Evolutionary conservation across 2,888 invertebrate genomes (phyloP), one percentile per base, ranked within the genome.

Genomic region (Ornithoptera alexandrae): DNA sequence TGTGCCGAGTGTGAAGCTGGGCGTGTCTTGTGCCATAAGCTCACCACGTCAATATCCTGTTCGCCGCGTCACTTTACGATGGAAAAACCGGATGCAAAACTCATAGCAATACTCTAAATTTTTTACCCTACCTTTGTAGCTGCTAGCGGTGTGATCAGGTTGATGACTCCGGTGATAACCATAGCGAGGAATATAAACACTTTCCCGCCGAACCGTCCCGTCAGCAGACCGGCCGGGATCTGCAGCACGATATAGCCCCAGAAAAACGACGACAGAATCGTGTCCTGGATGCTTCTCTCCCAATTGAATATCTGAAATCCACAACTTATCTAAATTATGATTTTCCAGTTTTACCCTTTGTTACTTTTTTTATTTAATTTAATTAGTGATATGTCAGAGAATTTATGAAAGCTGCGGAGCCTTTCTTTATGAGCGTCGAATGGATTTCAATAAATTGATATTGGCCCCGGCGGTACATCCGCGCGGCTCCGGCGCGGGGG

Each of bases 241-340:
- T 97, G 97, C 65, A 95, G 94, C 42, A 95, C 77, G 6, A 96
- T 93, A 84, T 97, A 97, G 20, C 97, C 97, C 96, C 96, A 96
- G 87, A 97, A 97, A 85, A 97, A 97, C 0, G 97, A 95, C 10
- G 96, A 96, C 6, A 96, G 86, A 15, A 97, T 93, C 64, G 94
- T 84, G 42, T 94, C 93, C 74, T 93, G 93, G 2, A 93, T 93
- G 15, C 88, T 81, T 22, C 93, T 86, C 65, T 89, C 84, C 96
- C 96, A 96, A 7, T 94, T 83, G 79, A 91, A 93, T 30, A 89
- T 88, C 94, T 94, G 83, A 2, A 53, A 53, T 18, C 17, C 12
- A n/a, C 15, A 6, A 53, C 53, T 17, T 53, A 10, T 39, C 8
- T 39, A 7, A 39, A 10, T 39, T 10, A 10, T 10, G 39, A 10